Evolutionary conservation across 2,888 invertebrate species (phyloP).

Genomic region (Callosobruchus maculatus): DNA sequence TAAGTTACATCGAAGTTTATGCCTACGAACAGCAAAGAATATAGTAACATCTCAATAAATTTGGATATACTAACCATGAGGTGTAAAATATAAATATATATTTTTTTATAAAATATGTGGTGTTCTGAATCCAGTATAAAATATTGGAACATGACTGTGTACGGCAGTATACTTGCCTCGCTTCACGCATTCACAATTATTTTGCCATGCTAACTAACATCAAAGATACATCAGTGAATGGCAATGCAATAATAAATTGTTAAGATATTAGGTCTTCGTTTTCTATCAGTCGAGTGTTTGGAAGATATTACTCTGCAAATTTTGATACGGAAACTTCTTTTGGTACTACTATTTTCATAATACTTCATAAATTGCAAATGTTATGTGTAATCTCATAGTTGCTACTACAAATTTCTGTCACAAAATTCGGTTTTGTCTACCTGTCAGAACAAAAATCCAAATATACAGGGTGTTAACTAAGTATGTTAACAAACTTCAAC

Average conservation of each 20-base stretch:
- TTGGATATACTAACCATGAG: neutral
- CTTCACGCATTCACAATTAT: neutral
- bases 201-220: neutral
- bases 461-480: no score
- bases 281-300: neutral
- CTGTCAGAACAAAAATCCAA: no score
- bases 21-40: neutral
- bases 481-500: no score
- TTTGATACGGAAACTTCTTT: no score
- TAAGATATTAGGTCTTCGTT: neutral
- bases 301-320: neutral
- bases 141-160: neutral
- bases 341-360: no score
- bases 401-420: no score
- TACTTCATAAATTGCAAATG: no score
- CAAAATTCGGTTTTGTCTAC: no score
- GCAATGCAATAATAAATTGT: neutral
- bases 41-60: neutral
- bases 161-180: neutral
- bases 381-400: no score
- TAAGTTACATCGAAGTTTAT: slow-evolving; percentile 7
- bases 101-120: neutral
- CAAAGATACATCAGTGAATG: neutral
- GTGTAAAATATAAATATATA: neutral
- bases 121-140: neutral